These are phyloP conservation scores for Coboldia fuscipes DNA, from an alignment of 1,140 invertebrate genomes.

Conservation along the genomic window DNA sequence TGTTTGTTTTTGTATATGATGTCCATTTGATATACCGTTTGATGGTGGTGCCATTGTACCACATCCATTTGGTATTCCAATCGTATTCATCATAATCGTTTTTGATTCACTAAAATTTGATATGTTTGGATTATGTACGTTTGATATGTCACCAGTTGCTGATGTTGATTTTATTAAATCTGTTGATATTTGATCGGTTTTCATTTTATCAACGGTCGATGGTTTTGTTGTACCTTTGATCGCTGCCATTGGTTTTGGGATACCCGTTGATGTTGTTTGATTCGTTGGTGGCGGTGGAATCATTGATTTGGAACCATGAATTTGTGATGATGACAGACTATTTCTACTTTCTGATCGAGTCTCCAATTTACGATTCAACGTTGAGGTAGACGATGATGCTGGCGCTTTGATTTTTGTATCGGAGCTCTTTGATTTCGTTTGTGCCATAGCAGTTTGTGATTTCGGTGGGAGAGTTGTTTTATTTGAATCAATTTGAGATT, in stretches of 20 bases:
- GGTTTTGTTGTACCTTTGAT: conserved; percentile 68
- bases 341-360: conserved; percentile 14
- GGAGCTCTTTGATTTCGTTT: conserved; percentile 1
- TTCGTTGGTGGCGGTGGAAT: neutral
- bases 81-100: conserved; percentile 23
- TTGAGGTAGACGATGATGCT: neutral
- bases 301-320: neutral
- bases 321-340: conserved; percentile 7
- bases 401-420: neutral
- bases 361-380: conserved; percentile 11
- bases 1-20: neutral
- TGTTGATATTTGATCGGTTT: neutral
- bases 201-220: neutral
- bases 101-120: conserved; percentile 40
- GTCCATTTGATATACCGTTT: neutral
- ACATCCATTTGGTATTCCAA: neutral
- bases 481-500: conserved; percentile 5
- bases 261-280: conserved; percentile 17
- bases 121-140: conserved; percentile 4
- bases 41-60: neutral
- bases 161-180: neutral
- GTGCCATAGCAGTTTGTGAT: conserved; percentile 1
- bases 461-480: neutral
- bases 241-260: conserved; percentile 74
- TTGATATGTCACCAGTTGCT: conserved; percentile 1